These are phyloP conservation scores for Pseudomyrmex gracilis DNA, from an alignment of 1,140 invertebrate species.

Conservation along the genomic window DNA sequence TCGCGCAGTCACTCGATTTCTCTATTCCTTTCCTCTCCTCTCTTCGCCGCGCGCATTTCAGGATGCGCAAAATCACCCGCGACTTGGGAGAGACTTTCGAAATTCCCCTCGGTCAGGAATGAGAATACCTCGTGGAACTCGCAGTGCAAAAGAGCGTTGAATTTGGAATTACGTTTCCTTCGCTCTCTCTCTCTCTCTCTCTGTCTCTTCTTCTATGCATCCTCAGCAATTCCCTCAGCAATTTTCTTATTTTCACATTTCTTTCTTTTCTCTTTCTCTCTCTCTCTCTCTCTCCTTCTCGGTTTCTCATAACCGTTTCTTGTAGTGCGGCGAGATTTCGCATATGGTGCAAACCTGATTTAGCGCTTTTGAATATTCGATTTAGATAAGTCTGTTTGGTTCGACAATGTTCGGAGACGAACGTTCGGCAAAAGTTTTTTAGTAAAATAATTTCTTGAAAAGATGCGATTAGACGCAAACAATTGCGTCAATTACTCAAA, in stretches of 20 bases:
- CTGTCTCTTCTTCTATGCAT: background rate
- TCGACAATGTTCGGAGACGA: conserved; percentile 25
- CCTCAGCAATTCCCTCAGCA: too few relatives aligned
- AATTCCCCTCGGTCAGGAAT: conserved; percentile 22
- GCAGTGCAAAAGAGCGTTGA: background rate
- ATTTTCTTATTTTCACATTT: background rate
- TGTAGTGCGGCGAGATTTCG: too few relatives aligned
- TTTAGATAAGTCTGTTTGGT: background rate
- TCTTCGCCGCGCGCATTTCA: conserved; percentile 23
- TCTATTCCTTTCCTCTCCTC: conserved; percentile 16
- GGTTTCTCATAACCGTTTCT: too few relatives aligned
- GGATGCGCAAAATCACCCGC: conserved; percentile 1
- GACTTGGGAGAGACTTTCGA: conserved; percentile 3
- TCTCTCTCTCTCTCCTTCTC: background rate
- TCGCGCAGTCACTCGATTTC: conserved; percentile 49
- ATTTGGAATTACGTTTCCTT: conserved; percentile 22
- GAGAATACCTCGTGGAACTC: conserved; percentile 31
- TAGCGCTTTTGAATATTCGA: background rate
- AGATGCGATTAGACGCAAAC: background rate
- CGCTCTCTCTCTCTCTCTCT: background rate
- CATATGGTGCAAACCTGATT: too few relatives aligned
- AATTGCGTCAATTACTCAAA: too few relatives aligned
- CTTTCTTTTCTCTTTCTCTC: background rate
- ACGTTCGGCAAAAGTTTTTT: too few relatives aligned
- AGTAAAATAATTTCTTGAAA: background rate